Conservation (phyloP, 2,888 invertebrate genomes). For the Sicus ferrugineus region DNA sequence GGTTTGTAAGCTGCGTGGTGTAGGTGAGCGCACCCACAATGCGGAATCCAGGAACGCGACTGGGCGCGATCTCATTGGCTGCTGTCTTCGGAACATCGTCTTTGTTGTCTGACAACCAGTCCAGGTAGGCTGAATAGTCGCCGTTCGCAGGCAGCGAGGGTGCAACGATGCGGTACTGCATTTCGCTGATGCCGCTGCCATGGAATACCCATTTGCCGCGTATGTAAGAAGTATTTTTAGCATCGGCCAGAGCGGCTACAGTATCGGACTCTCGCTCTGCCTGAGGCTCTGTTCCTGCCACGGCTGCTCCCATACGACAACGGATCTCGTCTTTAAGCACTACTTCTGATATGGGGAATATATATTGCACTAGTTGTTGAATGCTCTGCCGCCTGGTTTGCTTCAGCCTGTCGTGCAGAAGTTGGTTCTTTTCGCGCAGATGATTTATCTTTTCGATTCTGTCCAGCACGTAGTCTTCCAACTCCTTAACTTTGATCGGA, state of each 20-base stretch:
- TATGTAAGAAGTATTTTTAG: conserved; percentile 80
- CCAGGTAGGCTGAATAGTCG: conserved; percentile 80
- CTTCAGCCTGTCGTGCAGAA: conserved; percentile 69
- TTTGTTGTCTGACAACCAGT: conserved; percentile 73
- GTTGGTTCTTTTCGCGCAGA: conserved; percentile 65
- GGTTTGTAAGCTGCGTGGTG: conserved; percentile 82
- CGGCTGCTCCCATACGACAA: conserved; percentile 47
- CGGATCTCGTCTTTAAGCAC: conserved; percentile 58
- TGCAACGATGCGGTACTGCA: conserved; percentile 80
- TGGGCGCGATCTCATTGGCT: conserved; percentile 68
- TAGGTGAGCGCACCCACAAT: conserved; percentile 85
- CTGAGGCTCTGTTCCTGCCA: conserved; percentile 3
- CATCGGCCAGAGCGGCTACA: conserved; percentile 72
- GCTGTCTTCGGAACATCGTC: conserved; percentile 61
- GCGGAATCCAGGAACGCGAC: conserved; percentile 75
- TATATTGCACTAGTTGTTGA: conserved; percentile 72
- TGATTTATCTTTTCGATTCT: conserved; percentile 67
- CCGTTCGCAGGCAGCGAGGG: conserved; percentile 85
- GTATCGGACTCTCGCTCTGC: conserved; percentile 59
- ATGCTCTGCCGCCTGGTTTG: conserved; percentile 68
- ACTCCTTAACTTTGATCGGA: conserved; percentile 70
- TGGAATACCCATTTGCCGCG: conserved; percentile 77
- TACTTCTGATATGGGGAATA: conserved; percentile 72
- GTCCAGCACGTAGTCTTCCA: conserved; percentile 68
- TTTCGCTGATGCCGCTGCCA: conserved; percentile 72